These are phyloP conservation scores for Mesorhabditis belari DNA, from an alignment of 2,888 invertebrate genomes.

Conservation along the genomic window DNA sequence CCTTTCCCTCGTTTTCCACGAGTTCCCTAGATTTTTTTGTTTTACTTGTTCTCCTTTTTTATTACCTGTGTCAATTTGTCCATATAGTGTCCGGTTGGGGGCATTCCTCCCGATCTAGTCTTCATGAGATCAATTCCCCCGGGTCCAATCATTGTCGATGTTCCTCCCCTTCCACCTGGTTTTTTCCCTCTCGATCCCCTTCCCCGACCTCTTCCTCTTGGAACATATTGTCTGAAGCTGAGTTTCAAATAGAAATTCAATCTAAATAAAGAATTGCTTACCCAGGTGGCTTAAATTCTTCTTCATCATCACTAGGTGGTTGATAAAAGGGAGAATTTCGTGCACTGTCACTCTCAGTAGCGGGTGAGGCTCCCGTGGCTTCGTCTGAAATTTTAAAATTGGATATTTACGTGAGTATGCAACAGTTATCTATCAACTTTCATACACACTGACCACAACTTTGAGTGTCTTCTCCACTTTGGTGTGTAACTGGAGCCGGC, in stretches of 20 bases:
- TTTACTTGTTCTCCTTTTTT: neutral
- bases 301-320: neutral
- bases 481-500: neutral
- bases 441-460: neutral
- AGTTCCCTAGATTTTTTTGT: slow-evolving; percentile 6
- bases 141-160: slow-evolving; percentile 1
- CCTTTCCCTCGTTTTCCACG: slow-evolving; percentile 32
- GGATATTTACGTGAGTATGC: too few species aligned
- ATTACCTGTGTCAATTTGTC: slow-evolving; percentile 11
- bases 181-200: slow-evolving; percentile 21
- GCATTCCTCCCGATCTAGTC: slow-evolving; percentile 13
- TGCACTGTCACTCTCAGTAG: neutral
- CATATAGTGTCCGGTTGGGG: slow-evolving; percentile 18
- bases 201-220: slow-evolving; percentile 4
- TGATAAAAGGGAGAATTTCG: neutral
- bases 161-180: slow-evolving; percentile 25
- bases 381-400: too few species aligned
- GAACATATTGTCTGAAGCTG: neutral
- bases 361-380: neutral
- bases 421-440: neutral
- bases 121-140: slow-evolving; percentile 12
- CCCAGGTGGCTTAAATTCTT: neutral
- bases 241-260: neutral
- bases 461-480: neutral
- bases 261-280: neutral